These are phyloP conservation scores for Falco novaeseelandiae DNA, from an alignment of 2,797 vertebrate genomes.

Conservation along the genomic window DNA sequence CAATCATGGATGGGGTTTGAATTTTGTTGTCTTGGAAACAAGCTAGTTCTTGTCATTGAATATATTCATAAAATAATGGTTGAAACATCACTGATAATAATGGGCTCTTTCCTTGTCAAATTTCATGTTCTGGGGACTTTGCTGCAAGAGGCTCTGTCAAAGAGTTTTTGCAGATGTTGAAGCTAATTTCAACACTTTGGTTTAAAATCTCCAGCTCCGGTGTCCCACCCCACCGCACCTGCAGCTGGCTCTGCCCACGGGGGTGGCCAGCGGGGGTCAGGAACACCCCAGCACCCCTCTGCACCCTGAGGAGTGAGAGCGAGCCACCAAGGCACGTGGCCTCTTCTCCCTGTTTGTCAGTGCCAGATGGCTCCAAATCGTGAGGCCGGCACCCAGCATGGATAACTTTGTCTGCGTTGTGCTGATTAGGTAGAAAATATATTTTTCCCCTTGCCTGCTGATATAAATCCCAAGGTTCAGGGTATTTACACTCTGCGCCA, in stretches of 20 bases:
- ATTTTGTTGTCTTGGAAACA: conserved; percentile 83
- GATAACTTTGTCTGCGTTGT: not conserved
- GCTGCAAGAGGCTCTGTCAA: conserved; percentile 18
- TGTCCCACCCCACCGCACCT: not conserved
- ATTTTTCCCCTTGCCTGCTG: not conserved
- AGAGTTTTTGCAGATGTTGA: conserved; percentile 42
- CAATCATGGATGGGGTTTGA: conserved; percentile 70
- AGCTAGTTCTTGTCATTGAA: conserved; percentile 74
- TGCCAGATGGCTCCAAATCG: not conserved
- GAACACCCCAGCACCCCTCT: not conserved
- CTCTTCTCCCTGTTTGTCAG: not conserved
- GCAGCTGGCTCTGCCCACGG: fast-evolving
- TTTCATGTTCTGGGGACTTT: conserved; percentile 54
- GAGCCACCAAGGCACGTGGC: not conserved
- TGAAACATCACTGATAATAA: conserved; percentile 69
- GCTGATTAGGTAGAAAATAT: not conserved
- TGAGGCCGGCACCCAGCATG: not conserved
- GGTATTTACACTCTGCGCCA: not conserved
- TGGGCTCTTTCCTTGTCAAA: conserved; percentile 64
- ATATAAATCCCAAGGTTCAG: not conserved
- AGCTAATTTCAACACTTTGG: conserved; percentile 16
- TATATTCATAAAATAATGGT: conserved; percentile 69
- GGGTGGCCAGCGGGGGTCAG: fast-evolving
- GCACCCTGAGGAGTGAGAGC: fast-evolving
- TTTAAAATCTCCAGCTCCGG: not conserved